Base-by-base conservation (phyloP, 1,140 invertebrate species). In the Eriocheir sinensis region DNA sequence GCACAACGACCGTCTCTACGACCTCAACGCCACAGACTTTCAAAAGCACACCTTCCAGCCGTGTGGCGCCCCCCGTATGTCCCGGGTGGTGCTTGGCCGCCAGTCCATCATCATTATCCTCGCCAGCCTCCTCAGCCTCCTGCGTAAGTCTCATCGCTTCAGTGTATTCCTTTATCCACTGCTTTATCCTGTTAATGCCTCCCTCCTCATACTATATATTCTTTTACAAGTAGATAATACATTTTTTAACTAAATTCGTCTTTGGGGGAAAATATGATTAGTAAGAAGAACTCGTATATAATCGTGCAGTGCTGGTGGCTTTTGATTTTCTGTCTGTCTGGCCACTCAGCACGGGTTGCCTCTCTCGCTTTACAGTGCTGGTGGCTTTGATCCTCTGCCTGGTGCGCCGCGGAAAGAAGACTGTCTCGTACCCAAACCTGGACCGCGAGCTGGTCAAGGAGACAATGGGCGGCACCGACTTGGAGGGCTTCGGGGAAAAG, bases 31-130 rank as follows among this genome's bases (percentile, higher is more conserved):
- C 89, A 96, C 95, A 32, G 94, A 95, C 85, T 96, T 81, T 48
- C 89, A 80, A 44, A 89, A 92, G 30, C 89, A 94, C 88, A 94
- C 89, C 21, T 79, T 89, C 44, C 91, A 93, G 81, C 94, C 95
- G 0, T 96, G 95, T 36, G 93, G 91, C 60, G 94, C 91, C n/a
- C 91, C 93, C 4, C 90, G 86, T 30, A 93, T 93, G 0, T 93
- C 95, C 12, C 89, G 89, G 41, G 94, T 96, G 0, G 93, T 94
- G 17, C 91, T 96, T 4, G 94, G 95, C 0, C 89, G 91, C 27
- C 94, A 96, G 60, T 96, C 95, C 6, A 93, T 96, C 44, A 89
- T 96, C 60, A 96, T 96, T 9, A 96, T 96, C 53, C 79, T 95
- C 41, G 94, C 93, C 48, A 95, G 94, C 41, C 72, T 96, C 34